These are phyloP conservation scores for Halocynthia aurantium DNA, from an alignment of 23 tunicate species.

Conservation along the genomic window DNA sequence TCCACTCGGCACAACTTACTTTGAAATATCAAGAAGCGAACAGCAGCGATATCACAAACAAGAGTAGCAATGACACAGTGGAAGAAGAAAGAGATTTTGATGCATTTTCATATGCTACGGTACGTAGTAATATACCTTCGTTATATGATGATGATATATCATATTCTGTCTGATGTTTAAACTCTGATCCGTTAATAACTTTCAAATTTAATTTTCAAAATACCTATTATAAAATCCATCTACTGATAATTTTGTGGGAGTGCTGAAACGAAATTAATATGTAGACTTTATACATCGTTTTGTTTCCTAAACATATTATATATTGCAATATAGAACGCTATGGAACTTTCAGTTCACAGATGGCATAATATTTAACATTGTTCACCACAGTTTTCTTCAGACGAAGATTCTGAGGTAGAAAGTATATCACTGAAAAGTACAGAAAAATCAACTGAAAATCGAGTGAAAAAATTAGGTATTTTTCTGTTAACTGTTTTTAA, in stretches of 20 bases:
- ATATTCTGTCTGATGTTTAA: no score
- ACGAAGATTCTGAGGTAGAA: constrained; percentile 8
- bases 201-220: no score
- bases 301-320: not conserved
- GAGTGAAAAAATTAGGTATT: no score
- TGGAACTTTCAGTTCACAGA: no score
- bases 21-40: constrained; percentile 14
- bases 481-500: no score
- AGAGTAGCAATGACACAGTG: not conserved
- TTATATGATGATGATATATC: not conserved
- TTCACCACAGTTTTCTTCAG: constrained; percentile 14
- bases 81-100: constrained; percentile 5
- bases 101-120: constrained; percentile 16
- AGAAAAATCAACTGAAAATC: no score
- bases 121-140: not conserved
- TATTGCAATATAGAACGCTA: no score
- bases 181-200: no score
- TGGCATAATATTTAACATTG: not conserved
- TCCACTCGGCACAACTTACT: constrained; percentile 41
- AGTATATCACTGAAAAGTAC: not conserved
- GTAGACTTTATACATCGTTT: not conserved
- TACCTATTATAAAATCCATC: no score
- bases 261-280: no score
- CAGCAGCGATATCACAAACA: not conserved
- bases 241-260: no score